Evolutionary conservation across 2,888 invertebrate species (phyloP), one percentile per base, ranked within the genome.

Genomic region (Ischnus inquisitorius): DNA sequence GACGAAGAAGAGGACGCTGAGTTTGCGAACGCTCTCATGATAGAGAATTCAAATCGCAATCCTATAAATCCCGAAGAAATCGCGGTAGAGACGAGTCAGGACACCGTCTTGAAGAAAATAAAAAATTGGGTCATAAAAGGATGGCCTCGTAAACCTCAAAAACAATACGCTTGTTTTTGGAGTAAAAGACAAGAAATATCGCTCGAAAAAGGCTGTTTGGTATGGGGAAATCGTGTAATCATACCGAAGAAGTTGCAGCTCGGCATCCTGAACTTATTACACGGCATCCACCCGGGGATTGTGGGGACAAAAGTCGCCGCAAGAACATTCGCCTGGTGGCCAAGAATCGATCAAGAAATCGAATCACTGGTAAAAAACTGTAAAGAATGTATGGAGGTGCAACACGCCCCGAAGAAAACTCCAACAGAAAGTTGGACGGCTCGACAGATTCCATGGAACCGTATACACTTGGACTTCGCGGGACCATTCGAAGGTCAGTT

Each of bases 391-490:
- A 51, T 46, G 64, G 51, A 76, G 46, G 79, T 34, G 6, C 48
- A 71, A 48, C 64, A 57, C 39, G 65, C n/a, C 8, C 86, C 85
- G 19, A 71, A 68, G n/a, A 69, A 46, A 67, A 82, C 80, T 19
- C 78, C 85, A 25, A 43, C 69, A n/a, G 72, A 80, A 12, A 25
- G 39, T 16, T 87, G 85, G 87, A 43, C 65, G 48, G n/a, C 62
- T 43, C 67, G 87, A 62, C 14, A 79, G 28, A 79, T 74, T 34
- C 85, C 86, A 12, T 87, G 86, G 85, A 75, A 62, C 14, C 84
- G 84, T 28, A 62, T 87, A 14, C 86, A 87, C 43, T 19, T 86
- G 0, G 87, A 87, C 46, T 86, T 84, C 68, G 87, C 86, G 16
- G 87, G 87, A 28, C 85, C 89, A 16, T 74, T 87, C 34, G 39